phyloP scores from a whole-genome alignment of 2,113 vertebrate genomes.

The Arvicanthis niloticus region DNA sequence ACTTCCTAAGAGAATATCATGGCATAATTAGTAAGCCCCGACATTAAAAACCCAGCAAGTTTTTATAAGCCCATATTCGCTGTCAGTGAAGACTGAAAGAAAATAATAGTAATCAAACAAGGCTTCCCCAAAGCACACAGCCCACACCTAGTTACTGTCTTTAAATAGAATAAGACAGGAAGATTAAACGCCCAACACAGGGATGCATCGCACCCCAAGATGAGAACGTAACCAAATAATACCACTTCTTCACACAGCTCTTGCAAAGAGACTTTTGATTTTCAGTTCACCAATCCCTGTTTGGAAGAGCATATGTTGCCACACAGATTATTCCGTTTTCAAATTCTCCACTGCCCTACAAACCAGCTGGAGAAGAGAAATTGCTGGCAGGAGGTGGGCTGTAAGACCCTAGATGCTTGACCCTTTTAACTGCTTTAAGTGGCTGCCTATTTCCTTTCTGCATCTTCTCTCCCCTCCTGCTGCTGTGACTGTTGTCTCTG shows the following conservation, averaged over 20 bases:
- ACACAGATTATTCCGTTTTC: slow-evolving; percentile 42
- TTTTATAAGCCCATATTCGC: neutral
- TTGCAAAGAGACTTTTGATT: slow-evolving; percentile 44
- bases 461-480: slow-evolving; percentile 29
- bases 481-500: slow-evolving; percentile 34
- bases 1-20: neutral
- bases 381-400: slow-evolving; percentile 45
- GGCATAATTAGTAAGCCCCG: neutral
- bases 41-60: neutral
- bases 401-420: slow-evolving; percentile 14
- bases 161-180: neutral
- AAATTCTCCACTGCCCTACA: slow-evolving; percentile 50
- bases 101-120: neutral
- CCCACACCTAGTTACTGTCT: neutral
- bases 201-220: neutral
- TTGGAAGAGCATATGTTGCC: slow-evolving; percentile 36
- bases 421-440: slow-evolving; percentile 36
- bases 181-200: neutral
- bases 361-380: slow-evolving; percentile 47
- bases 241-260: neutral
- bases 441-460: slow-evolving; percentile 40
- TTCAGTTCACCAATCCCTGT: slow-evolving; percentile 54
- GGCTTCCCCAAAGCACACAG: neutral
- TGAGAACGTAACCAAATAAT: slow-evolving; percentile 7
- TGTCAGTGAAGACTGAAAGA: slow-evolving; percentile 10